These are phyloP conservation scores for Chloroceryle amazona DNA, from an alignment of 2,797 vertebrate genomes.

Conservation along the genomic window DNA sequence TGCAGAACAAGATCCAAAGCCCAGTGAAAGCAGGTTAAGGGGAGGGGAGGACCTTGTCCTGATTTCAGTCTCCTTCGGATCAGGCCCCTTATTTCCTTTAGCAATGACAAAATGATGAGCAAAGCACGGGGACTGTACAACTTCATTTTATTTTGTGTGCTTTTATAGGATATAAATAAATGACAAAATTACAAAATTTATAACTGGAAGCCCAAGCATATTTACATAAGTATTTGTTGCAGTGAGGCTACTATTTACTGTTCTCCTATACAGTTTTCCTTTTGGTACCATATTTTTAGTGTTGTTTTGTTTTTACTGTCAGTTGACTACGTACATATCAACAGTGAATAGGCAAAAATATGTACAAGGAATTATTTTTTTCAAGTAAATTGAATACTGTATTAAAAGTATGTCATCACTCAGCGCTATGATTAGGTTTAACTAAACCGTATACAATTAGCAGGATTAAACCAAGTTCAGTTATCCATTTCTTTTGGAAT, in stretches of 20 bases:
- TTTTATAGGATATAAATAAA: constrained; percentile 99
- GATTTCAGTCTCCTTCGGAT: background rate
- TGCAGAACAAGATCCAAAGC: background rate
- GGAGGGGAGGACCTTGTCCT: background rate
- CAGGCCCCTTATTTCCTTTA: background rate
- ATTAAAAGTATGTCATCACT: constrained; percentile 94
- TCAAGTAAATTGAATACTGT: constrained; percentile 95
- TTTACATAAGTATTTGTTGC: constrained; percentile 92
- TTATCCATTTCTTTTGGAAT: constrained; percentile 86
- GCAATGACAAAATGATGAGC: constrained; percentile 52
- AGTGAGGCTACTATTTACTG: constrained; percentile 89
- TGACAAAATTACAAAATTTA: constrained; percentile 99
- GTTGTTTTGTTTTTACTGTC: constrained; percentile 81
- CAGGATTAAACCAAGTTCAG: constrained; percentile 87
- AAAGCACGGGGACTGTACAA: constrained; percentile 88
- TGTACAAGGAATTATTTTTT: constrained; percentile 92
- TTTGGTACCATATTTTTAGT: constrained; percentile 92
- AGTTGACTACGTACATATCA: constrained; percentile 94
- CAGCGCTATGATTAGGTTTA: constrained; percentile 90
- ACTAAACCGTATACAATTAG: constrained; percentile 87
- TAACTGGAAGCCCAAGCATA: constrained; percentile 99
- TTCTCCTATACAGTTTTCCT: constrained; percentile 88
- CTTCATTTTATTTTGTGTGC: constrained; percentile 97
- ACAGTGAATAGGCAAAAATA: constrained; percentile 99
- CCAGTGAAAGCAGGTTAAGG: background rate